phyloP scores from a whole-genome alignment of 1,140 invertebrate species.

The Pseudomyrmex sp. region DNA sequence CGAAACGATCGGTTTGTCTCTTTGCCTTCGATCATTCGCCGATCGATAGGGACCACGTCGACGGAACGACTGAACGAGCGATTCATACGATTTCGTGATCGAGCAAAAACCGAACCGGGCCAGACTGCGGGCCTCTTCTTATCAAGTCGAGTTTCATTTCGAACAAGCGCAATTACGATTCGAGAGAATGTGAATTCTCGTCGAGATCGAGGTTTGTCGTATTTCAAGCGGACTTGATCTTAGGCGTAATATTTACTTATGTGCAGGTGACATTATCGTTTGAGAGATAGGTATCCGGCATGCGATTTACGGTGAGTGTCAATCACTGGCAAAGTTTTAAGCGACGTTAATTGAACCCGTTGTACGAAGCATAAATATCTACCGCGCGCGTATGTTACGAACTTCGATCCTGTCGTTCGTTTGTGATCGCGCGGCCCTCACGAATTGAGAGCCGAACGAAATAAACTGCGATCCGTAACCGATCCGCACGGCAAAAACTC shows the following conservation, averaged over 20 bases:
- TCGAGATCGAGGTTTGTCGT: conserved; percentile 6
- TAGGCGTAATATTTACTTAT: neutral
- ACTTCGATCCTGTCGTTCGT: conserved; percentile 37
- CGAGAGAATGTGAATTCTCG: neutral
- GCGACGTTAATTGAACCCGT: conserved; percentile 78
- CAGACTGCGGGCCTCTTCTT: conserved; percentile 61
- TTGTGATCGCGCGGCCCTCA: conserved; percentile 17
- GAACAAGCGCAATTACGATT: neutral
- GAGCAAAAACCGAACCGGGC: conserved; percentile 65
- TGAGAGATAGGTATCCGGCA: conserved; percentile 15
- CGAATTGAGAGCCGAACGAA: conserved; percentile 66
- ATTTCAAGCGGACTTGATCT: conserved; percentile 10
- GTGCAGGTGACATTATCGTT: conserved; percentile 1
- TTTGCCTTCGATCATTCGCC: conserved; percentile 54
- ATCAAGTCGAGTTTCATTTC: conserved; percentile 46
- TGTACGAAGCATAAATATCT: conserved; percentile 76
- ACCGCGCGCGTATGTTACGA: conserved; percentile 29
- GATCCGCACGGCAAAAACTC: conserved; percentile 77
- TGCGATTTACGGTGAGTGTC: conserved; percentile 68
- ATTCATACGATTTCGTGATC: conserved; percentile 53
- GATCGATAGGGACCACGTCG: conserved; percentile 41
- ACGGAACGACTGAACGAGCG: conserved; percentile 26
- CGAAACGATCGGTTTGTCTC: conserved; percentile 72
- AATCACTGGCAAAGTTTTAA: conserved; percentile 79
- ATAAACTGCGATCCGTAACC: conserved; percentile 69